Evolutionary conservation across 2,113 vertebrate species (phyloP).

Genomic region (Microcebus lehilahytsara): DNA sequence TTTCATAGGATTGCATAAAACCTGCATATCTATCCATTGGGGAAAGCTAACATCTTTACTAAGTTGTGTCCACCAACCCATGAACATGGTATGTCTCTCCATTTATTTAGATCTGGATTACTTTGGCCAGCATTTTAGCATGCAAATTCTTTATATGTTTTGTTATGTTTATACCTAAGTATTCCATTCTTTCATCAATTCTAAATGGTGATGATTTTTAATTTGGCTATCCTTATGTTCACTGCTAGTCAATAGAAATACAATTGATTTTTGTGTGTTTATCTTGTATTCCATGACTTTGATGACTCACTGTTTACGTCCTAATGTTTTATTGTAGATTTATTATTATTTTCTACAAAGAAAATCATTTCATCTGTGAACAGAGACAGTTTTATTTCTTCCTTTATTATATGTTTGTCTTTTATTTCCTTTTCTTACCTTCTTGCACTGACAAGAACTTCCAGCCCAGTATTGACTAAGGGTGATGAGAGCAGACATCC

Average conservation of each 20-base stretch:
- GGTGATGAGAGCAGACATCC: neutral
- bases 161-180: neutral
- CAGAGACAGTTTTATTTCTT: neutral
- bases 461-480: neutral
- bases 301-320: neutral
- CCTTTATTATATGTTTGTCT: neutral
- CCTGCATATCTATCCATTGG: too few species aligned
- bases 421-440: neutral
- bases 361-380: neutral
- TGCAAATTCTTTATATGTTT: neutral
- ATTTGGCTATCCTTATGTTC: neutral
- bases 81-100: neutral
- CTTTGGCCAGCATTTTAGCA: neutral
- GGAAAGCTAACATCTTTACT: neutral
- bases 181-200: neutral
- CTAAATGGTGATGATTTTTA: neutral
- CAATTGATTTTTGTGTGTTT: neutral
- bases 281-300: neutral
- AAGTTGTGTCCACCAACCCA: neutral
- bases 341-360: neutral
- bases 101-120: neutral
- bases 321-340: neutral
- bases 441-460: neutral
- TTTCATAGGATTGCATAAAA: neutral
- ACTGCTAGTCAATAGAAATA: neutral